phyloP scores from a whole-genome alignment of 2,113 vertebrate species.

The Oenanthe melanoleuca region DNA sequence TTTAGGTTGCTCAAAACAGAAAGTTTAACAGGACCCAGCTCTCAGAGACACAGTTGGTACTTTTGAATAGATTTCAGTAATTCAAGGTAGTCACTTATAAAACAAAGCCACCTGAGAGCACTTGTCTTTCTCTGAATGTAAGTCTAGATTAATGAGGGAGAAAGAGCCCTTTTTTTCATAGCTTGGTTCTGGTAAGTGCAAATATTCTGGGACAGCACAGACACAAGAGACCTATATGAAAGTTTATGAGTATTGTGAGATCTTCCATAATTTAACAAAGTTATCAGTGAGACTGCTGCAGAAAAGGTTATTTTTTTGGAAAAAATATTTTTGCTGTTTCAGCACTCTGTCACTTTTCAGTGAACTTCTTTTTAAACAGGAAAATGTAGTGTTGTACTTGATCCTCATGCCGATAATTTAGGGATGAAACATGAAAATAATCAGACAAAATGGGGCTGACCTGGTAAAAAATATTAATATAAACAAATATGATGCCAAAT shows the following conservation, averaged over 20 bases:
- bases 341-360: not conserved
- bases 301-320: not conserved
- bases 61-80: not conserved
- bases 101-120: not conserved
- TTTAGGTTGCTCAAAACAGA: not conserved
- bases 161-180: not conserved
- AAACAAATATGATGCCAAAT: not conserved
- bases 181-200: not conserved
- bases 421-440: not conserved
- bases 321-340: not conserved
- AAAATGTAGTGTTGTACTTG: not conserved
- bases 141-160: not conserved
- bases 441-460: not conserved
- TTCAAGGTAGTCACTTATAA: not conserved
- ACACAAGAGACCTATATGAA: not conserved
- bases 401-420: conserved; percentile 8
- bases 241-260: not conserved
- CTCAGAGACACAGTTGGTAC: not conserved
- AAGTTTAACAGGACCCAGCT: not conserved
- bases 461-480: not conserved
- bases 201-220: not conserved
- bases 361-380: not conserved
- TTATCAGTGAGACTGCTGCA: not conserved
- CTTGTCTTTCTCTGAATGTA: not conserved
- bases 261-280: not conserved